A percentile compares a stretch with the other conserved stretches of the same genome.
These are phyloP conservation scores for Polyergus mexicanus DNA, from an alignment of 1,140 invertebrate species.

Conservation along the genomic window DNA sequence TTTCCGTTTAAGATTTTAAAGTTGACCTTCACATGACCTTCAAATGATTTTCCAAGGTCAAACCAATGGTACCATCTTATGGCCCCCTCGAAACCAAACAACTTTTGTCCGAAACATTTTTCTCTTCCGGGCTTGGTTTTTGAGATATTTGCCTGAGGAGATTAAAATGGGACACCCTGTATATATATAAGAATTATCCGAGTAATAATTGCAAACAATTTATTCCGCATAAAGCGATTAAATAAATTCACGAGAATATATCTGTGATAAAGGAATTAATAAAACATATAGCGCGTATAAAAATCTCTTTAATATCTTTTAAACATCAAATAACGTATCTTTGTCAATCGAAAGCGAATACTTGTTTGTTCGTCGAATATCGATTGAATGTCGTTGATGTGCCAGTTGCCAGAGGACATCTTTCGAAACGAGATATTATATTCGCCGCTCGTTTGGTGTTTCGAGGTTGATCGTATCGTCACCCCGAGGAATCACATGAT, in stretches of 20 bases:
- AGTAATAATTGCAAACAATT: slow-evolving; percentile 16
- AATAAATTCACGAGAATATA: not conserved
- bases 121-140: too few species aligned
- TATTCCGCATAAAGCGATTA: not conserved
- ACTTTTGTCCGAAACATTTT: too few species aligned
- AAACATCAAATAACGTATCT: not conserved
- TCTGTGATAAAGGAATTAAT: not conserved
- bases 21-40: too few species aligned
- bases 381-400: slow-evolving; percentile 17
- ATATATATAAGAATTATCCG: not conserved
- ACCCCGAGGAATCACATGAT: slow-evolving; percentile 64
- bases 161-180: too few species aligned
- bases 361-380: not conserved
- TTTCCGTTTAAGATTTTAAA: too few species aligned
- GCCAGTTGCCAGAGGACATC: slow-evolving; percentile 9
- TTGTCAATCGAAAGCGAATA: slow-evolving; percentile 33
- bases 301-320: not conserved
- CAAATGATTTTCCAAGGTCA: too few species aligned
- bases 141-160: too few species aligned
- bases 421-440: slow-evolving; percentile 38
- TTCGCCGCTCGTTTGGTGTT: slow-evolving; percentile 19
- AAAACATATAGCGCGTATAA: not conserved
- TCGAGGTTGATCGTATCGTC: slow-evolving; percentile 54
- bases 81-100: too few species aligned
- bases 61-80: too few species aligned